Conservation (phyloP, 2,888 invertebrate genomes). For the Rapana venosa region DNA sequence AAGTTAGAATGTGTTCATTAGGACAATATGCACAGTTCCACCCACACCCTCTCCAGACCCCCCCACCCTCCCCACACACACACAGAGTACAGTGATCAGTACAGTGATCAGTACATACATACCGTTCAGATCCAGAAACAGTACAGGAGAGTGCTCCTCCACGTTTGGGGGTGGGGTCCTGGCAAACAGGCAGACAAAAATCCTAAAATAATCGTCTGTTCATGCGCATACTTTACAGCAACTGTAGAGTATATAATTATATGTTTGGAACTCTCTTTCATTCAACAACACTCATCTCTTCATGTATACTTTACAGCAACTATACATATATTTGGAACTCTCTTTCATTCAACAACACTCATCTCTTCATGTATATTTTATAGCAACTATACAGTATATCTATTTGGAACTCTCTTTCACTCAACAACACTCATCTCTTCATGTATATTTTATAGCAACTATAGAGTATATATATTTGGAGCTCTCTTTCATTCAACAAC, state of each 20-base stretch:
- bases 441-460: no score
- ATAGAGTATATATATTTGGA: background rate
- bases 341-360: background rate
- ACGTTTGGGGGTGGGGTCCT: constrained; percentile 85
- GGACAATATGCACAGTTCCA: background rate
- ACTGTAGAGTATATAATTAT: no score
- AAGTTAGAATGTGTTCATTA: background rate
- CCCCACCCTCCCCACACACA: no score
- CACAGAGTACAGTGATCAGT: no score
- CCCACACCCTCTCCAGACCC: no score
- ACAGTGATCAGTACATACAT: constrained; percentile 79
- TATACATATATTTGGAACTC: background rate
- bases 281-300: background rate
- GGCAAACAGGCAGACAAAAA: constrained; percentile 43
- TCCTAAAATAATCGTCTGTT: background rate
- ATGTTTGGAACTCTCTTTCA: background rate
- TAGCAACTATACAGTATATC: background rate
- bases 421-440: background rate
- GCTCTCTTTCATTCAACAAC: background rate
- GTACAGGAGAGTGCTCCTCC: constrained; percentile 97
- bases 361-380: no score
- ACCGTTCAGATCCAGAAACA: constrained; percentile 97
- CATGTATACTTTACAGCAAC: no score
- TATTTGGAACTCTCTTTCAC: no score
- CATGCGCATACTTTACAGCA: no score